Conservation (phyloP, 2,888 invertebrate species). For the Cephonodes hylas region DNA sequence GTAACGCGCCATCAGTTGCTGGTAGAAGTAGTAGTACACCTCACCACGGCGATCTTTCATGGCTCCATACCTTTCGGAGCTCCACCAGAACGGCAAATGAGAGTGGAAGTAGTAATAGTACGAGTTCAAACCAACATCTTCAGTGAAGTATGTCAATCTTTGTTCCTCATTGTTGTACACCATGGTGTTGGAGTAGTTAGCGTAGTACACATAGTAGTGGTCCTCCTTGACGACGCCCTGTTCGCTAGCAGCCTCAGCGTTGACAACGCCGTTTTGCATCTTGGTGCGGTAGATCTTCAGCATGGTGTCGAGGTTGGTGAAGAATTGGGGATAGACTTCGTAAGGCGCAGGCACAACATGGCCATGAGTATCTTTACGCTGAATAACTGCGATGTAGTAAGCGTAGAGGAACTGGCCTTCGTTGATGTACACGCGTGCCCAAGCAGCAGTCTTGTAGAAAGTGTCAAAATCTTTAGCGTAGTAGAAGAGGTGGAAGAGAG, state of each 20-base stretch:
- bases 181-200: slow-evolving; percentile 80
- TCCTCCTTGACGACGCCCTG: slow-evolving; percentile 64
- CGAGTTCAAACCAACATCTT: slow-evolving; percentile 85
- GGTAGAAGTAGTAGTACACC: slow-evolving; percentile 83
- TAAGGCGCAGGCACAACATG: slow-evolving; percentile 85
- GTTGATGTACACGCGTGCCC: slow-evolving; percentile 81
- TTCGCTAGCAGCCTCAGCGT: slow-evolving; percentile 50
- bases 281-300: slow-evolving; percentile 64
- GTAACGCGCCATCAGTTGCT: slow-evolving; percentile 86
- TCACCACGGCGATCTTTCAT: slow-evolving; percentile 83
- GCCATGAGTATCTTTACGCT: slow-evolving; percentile 80
- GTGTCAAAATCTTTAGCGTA: slow-evolving; percentile 82
- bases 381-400: slow-evolving; percentile 80
- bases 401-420: slow-evolving; percentile 83
- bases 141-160: slow-evolving; percentile 84
- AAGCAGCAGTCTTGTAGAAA: slow-evolving; percentile 81
- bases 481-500: slow-evolving; percentile 80
- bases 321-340: slow-evolving; percentile 84
- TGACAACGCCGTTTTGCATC: slow-evolving; percentile 53
- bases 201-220: slow-evolving; percentile 72
- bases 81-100: slow-evolving; percentile 84
- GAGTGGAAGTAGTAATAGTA: slow-evolving; percentile 85
- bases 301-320: slow-evolving; percentile 81
- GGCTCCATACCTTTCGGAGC: slow-evolving; percentile 69
- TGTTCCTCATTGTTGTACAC: slow-evolving; percentile 80